Conservation (phyloP, 2,113 vertebrate species). For the Egretta garzetta region DNA sequence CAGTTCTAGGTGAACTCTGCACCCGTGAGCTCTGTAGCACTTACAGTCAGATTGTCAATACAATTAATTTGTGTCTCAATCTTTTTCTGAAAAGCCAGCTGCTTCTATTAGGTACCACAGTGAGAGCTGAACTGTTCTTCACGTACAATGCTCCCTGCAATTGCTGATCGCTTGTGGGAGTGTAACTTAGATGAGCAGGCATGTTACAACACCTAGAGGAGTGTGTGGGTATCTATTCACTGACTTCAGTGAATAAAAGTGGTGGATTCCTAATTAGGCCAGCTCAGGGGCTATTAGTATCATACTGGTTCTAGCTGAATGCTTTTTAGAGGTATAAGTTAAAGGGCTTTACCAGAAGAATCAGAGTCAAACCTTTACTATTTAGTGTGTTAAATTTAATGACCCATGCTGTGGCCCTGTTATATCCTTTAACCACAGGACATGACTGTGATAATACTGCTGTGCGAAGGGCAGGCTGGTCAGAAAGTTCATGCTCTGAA, state of each 20-base stretch:
- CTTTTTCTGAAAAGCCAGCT: not conserved
- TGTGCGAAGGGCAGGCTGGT: not conserved
- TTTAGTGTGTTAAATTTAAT: not conserved
- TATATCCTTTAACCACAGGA: not conserved
- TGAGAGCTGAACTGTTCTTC: not conserved
- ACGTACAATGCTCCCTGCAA: too few relatives aligned
- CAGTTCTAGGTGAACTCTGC: not conserved
- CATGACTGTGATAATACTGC: fast-evolving
- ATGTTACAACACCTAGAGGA: not conserved
- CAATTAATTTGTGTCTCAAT: not conserved
- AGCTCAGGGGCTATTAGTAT: not conserved
- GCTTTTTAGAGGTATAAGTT: not conserved
- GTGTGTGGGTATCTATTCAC: not conserved
- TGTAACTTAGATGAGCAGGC: not conserved
- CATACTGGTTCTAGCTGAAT: not conserved
- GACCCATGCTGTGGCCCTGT: not conserved
- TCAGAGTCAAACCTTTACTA: not conserved
- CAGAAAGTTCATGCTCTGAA: not conserved
- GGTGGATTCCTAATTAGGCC: not conserved
- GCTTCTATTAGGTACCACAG: not conserved
- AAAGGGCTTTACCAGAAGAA: not conserved
- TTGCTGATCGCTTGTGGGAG: not conserved
- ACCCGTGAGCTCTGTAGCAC: not conserved
- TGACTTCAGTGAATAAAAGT: not conserved
- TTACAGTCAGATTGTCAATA: not conserved